phyloP scores from a whole-genome alignment of 2,797 vertebrate genomes.

The Syncerus caffer region DNA sequence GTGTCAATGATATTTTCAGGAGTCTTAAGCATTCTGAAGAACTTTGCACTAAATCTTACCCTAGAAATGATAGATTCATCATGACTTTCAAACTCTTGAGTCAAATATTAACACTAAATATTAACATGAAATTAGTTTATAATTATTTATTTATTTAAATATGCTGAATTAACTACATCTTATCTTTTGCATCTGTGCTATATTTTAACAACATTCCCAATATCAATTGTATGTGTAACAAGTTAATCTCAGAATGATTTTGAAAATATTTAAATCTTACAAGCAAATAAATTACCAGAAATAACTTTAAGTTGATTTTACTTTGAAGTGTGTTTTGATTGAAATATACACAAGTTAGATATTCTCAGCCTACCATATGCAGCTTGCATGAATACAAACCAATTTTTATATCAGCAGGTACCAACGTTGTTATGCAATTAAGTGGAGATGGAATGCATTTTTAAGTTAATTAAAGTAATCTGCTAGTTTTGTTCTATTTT shows the following conservation, averaged over 20 bases:
- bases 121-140: neutral
- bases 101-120: neutral
- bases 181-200: neutral
- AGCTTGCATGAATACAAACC: neutral
- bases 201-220: neutral
- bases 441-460: neutral
- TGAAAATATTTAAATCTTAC: neutral
- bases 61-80: neutral
- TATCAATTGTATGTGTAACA: neutral
- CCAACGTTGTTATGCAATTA: neutral
- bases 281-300: neutral
- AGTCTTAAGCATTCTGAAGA: neutral
- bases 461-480: neutral
- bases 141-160: neutral
- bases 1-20: neutral
- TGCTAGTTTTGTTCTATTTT: neutral
- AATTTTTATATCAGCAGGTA: neutral
- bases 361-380: neutral
- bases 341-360: neutral
- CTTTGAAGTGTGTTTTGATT: neutral
- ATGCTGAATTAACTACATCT: neutral
- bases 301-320: neutral
- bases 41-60: neutral
- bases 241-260: neutral
- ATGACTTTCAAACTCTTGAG: neutral